A percentile compares a stretch with the other conserved stretches of the same genome.
phyloP scores from a whole-genome alignment of 2,888 invertebrate species.

The Hyles lineata region DNA sequence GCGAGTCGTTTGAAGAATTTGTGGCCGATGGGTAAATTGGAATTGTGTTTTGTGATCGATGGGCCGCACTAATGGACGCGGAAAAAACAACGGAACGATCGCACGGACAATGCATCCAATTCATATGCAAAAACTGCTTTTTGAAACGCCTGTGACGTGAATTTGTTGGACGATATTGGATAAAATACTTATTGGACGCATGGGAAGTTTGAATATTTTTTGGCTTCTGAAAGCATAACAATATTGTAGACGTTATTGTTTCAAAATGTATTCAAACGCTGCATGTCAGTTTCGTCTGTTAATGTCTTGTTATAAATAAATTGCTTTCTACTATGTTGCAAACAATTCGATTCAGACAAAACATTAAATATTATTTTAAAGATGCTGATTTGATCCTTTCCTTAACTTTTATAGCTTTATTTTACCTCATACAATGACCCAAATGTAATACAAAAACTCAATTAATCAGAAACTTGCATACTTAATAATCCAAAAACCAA shows the following conservation, averaged over 20 bases:
- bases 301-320: no score
- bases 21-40: constrained; percentile 82
- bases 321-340: no score
- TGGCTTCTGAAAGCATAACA: no score
- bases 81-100: constrained; percentile 55
- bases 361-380: no score
- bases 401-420: no score
- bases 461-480: neutral
- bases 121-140: constrained; percentile 63
- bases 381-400: no score
- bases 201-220: neutral
- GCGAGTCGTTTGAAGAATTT: constrained; percentile 78
- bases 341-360: no score
- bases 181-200: neutral
- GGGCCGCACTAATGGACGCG: constrained; percentile 65
- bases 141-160: constrained; percentile 36
- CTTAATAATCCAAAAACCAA: constrained; percentile 30
- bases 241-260: no score
- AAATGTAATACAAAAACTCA: neutral
- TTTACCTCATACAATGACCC: no score
- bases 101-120: constrained; percentile 61
- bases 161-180: neutral
- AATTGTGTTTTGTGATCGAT: constrained; percentile 77
- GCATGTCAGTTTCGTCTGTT: no score
- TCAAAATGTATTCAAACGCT: no score